A percentile compares a stretch with the other conserved stretches of the same genome.
phyloP scores from a whole-genome alignment of 2,797 vertebrate species.

The Artibeus jamaicensis region DNA sequence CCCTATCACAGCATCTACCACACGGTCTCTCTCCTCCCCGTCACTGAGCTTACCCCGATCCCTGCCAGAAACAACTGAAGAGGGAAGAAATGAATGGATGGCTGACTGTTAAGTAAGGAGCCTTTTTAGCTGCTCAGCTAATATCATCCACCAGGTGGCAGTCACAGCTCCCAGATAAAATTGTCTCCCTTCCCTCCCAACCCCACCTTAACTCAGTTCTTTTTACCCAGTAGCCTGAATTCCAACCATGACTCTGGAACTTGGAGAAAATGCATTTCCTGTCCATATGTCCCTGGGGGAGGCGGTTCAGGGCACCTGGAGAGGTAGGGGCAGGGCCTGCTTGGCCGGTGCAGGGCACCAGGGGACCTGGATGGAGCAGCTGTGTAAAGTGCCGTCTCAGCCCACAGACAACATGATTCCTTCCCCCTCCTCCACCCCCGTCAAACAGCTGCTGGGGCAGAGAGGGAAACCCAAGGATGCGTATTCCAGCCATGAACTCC shows the following conservation, averaged over 20 bases:
- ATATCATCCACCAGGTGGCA: constrained; percentile 64
- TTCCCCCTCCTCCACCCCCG: neutral
- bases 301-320: neutral
- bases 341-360: rapidly evolving
- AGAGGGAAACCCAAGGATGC: neutral
- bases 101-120: too few relatives aligned
- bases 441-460: neutral
- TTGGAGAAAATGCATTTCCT: neutral
- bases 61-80: rapidly evolving
- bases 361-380: neutral
- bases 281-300: rapidly evolving
- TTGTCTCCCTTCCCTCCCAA: neutral
- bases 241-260: neutral
- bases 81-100: neutral
- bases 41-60: rapidly evolving
- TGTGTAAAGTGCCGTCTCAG: neutral
- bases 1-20: neutral
- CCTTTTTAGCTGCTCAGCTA: neutral
- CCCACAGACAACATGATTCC: neutral
- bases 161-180: constrained; percentile 47
- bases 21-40: neutral
- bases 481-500: neutral
- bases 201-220: neutral
- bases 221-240: neutral
- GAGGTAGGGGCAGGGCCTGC: too few relatives aligned